Conservation (phyloP, 2,888 invertebrate genomes). For the Pterobdella sp. region DNA sequence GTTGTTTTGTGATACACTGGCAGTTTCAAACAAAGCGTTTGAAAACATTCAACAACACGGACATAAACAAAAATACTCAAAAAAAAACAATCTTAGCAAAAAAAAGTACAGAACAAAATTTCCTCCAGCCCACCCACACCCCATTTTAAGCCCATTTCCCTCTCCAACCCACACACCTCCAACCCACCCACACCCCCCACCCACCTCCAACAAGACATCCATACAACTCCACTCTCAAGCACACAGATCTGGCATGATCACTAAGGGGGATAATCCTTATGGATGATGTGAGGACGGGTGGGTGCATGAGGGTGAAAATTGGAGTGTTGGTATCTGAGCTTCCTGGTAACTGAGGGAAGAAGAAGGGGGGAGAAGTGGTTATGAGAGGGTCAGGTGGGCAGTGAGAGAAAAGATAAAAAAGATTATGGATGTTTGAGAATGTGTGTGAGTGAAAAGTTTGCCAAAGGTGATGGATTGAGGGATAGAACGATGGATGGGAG, state of each 20-base stretch:
- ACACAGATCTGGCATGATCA: constrained; percentile 20
- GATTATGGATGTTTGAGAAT: neutral
- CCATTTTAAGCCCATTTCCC: neutral
- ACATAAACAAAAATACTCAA: too few species aligned
- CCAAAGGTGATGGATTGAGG: neutral
- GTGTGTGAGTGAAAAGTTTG: neutral
- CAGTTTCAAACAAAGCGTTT: too few species aligned
- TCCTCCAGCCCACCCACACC: neutral
- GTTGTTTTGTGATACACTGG: neutral
- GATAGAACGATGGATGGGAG: neutral
- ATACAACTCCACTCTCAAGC: constrained; percentile 22
- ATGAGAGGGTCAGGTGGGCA: too few species aligned
- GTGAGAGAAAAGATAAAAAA: too few species aligned
- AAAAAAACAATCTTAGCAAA: too few species aligned
- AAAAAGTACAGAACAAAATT: too few species aligned
- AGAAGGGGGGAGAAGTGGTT: too few species aligned
- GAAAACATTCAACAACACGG: too few species aligned
- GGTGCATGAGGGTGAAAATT: neutral
- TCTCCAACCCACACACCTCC: too few species aligned
- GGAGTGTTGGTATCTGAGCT: constrained; percentile 9
- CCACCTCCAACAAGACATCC: constrained; percentile 11
- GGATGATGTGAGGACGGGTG: neutral
- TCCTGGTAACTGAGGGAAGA: neutral
- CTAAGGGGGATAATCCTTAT: constrained; percentile 15
- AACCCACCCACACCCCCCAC: too few species aligned